phyloP scores from a whole-genome alignment of 2,888 invertebrate genomes.

The Cecidostiba fungosa region DNA sequence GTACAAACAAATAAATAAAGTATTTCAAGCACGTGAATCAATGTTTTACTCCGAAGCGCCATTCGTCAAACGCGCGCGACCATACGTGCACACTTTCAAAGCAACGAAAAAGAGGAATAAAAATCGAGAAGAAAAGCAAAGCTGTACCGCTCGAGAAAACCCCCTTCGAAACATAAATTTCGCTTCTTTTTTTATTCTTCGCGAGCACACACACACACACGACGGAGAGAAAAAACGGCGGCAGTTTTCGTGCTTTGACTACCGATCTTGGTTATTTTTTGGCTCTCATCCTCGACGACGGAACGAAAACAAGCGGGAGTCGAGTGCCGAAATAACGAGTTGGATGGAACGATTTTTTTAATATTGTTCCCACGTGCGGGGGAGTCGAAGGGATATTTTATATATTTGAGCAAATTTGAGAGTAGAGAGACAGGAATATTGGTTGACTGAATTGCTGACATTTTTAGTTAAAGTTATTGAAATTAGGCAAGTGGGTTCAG shows the following conservation, averaged over 20 bases:
- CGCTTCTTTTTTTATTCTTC: constrained; percentile 6
- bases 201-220: neutral
- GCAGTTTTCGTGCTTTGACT: constrained; percentile 39
- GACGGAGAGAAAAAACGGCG: neutral
- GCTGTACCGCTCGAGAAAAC: neutral
- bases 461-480: too few relatives aligned
- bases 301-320: neutral
- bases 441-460: too few relatives aligned
- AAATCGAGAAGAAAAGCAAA: neutral
- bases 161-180: constrained; percentile 48
- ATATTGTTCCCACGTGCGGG: neutral
- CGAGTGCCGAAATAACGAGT: neutral
- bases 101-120: neutral
- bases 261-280: constrained; percentile 39
- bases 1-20: constrained; percentile 18
- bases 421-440: too few relatives aligned
- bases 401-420: neutral
- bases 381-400: neutral
- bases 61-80: constrained; percentile 37
- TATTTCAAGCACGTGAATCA: constrained; percentile 32
- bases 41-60: constrained; percentile 10
- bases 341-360: neutral
- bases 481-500: too few relatives aligned
- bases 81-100: neutral
- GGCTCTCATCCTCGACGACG: constrained; percentile 6